Evolutionary conservation across 23 tunicate species (phyloP), one percentile per base, ranked within the genome.

Genomic region (Clavelina lepadiformis): DNA sequence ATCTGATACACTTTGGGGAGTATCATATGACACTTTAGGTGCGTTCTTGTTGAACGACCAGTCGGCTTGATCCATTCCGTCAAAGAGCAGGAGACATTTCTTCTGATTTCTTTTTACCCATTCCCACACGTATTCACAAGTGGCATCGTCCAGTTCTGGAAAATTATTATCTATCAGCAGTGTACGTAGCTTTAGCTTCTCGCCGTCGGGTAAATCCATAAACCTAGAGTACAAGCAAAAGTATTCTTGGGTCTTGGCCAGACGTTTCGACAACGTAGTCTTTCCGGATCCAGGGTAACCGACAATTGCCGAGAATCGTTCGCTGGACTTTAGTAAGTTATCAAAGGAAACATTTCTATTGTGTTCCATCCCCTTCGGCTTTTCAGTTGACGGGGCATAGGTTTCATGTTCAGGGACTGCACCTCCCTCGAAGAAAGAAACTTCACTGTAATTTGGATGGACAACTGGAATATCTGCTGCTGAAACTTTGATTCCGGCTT

Each of bases 201-300:
- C n/a, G n/a, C n/a, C n/a, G 8, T 56, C 28, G 5, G 63, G 65
- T 21, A 56, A 7, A 1, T 71, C 51, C 11, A n/a, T 13, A 35
- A 71, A 35, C 8, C 38, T 24, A 2, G 56, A 44, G 8, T 11
- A 53, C 24, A 71, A 56, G 36, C 76, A 71, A n/a, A n/a, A n/a
- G 15, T 5, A 25, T 5, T 54, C 33, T 1, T 18, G n/a, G 6
- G 51, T 23, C 31, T 5, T 56, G 21, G 30, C 33, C 7, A 71
- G 52, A 2, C 76, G 76, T 20, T 33, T 55, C 3, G 65, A n/a
- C 6, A 56, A 24, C 6, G 76, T 71, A 2, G 76, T 71, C 23
- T 71, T 71, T 55, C 76, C 76, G 6, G 76, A 32, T 34, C 76
- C 76, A 25, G 76, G 76, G 33, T 25, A 56, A n/a, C 76, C 76